These are phyloP conservation scores for Bambusicola thoracicus DNA, from an alignment of 2,113 vertebrate species.

Conservation along the genomic window DNA sequence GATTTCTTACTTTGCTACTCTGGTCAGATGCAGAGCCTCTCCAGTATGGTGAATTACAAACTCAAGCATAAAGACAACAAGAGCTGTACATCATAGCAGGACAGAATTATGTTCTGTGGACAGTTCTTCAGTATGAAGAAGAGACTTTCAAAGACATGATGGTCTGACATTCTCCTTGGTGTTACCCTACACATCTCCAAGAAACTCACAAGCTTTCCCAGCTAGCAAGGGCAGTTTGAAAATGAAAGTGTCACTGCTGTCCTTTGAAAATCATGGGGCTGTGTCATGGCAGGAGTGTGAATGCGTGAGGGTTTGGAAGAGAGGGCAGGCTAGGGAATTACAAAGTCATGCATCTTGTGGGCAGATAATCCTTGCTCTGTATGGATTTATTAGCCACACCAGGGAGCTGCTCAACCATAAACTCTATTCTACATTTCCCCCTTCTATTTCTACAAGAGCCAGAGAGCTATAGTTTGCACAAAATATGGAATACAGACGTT, in stretches of 20 bases:
- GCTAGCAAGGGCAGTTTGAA: not conserved
- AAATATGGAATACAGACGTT: not conserved
- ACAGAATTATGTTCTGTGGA: not conserved
- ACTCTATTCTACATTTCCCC: not conserved
- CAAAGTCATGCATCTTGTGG: not conserved
- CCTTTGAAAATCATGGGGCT: not conserved
- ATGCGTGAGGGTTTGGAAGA: fast-evolving
- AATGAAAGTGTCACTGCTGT: not conserved
- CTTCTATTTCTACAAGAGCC: not conserved
- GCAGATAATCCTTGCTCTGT: not conserved
- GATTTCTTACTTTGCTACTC: not conserved
- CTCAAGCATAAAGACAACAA: not conserved
- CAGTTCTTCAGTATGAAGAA: not conserved
- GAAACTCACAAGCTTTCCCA: not conserved
- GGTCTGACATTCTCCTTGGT: not conserved
- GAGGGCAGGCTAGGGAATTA: fast-evolving
- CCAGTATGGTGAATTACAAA: not conserved
- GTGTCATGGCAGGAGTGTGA: not conserved
- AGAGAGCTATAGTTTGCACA: not conserved
- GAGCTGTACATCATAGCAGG: not conserved
- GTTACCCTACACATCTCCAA: fast-evolving
- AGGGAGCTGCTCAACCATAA: not conserved
- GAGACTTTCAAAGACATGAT: fast-evolving
- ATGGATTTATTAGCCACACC: not conserved
- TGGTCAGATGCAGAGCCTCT: not conserved